phyloP scores from a whole-genome alignment of 2,113 vertebrate genomes.

The Sylvia atricapilla region DNA sequence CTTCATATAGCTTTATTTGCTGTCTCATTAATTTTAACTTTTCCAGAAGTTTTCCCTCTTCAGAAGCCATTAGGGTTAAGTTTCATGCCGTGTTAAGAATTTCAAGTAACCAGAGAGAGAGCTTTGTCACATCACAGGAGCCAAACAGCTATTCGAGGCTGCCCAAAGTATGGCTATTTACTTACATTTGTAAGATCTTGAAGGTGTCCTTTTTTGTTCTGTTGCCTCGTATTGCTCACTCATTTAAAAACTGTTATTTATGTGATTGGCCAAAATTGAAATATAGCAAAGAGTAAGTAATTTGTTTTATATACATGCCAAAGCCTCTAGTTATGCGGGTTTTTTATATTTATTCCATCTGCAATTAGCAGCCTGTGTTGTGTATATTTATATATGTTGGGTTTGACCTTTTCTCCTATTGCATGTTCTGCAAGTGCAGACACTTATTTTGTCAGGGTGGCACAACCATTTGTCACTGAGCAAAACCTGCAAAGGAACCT shows the following conservation, averaged over 20 bases:
- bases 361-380: background rate
- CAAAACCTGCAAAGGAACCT: constrained; percentile 6
- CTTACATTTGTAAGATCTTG: background rate
- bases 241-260: background rate
- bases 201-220: background rate
- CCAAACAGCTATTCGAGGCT: background rate
- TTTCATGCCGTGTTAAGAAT: constrained; percentile 28
- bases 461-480: constrained; percentile 14
- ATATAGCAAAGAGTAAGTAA: background rate
- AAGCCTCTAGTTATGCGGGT: background rate
- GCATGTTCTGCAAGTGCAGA: background rate
- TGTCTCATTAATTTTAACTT: constrained; percentile 73
- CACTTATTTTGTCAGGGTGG: background rate
- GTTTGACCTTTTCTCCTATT: background rate
- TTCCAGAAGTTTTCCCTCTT: constrained; percentile 51
- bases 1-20: constrained; percentile 45
- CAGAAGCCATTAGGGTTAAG: constrained; percentile 50
- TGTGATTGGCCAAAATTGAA: background rate
- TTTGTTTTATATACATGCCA: background rate
- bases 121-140: background rate
- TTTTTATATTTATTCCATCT: background rate
- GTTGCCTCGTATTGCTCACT: background rate
- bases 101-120: background rate
- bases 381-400: background rate
- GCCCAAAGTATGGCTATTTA: background rate